phyloP scores from a whole-genome alignment of 1,140 invertebrate genomes.

The Adoxophyes honmai region DNA sequence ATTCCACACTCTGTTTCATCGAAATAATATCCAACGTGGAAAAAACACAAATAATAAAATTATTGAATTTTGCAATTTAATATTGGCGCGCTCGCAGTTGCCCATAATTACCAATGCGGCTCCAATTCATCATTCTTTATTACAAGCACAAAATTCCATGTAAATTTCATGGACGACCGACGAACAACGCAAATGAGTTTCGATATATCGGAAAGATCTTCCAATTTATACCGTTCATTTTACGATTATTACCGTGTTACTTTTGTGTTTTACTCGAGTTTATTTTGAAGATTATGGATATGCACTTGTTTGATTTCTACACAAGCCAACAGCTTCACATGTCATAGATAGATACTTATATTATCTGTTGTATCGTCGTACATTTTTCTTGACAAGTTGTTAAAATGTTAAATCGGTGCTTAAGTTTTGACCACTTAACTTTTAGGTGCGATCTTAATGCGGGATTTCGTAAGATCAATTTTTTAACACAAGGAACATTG shows the following conservation, averaged over 20 bases:
- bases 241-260: slow-evolving; percentile 19
- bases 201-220: slow-evolving; percentile 47
- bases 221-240: slow-evolving; percentile 38
- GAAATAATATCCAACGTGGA: neutral
- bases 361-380: too few relatives aligned
- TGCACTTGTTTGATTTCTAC: too few relatives aligned
- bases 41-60: slow-evolving; percentile 45
- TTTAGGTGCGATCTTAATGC: too few relatives aligned
- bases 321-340: too few relatives aligned
- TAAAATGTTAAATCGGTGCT: too few relatives aligned
- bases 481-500: too few relatives aligned
- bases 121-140: slow-evolving; percentile 75
- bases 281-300: too few relatives aligned
- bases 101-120: slow-evolving; percentile 69
- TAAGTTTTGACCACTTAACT: too few relatives aligned
- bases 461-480: too few relatives aligned
- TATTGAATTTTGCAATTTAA: slow-evolving; percentile 69
- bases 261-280: neutral
- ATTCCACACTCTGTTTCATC: neutral
- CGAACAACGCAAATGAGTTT: slow-evolving; percentile 40
- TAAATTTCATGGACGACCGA: slow-evolving; percentile 67
- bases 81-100: slow-evolving; percentile 53
- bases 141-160: slow-evolving; percentile 71
- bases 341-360: too few relatives aligned
- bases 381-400: too few relatives aligned